Evolutionary conservation across 2,113 vertebrate species (phyloP).

Genomic region (Atherinomorus stipes): DNA sequence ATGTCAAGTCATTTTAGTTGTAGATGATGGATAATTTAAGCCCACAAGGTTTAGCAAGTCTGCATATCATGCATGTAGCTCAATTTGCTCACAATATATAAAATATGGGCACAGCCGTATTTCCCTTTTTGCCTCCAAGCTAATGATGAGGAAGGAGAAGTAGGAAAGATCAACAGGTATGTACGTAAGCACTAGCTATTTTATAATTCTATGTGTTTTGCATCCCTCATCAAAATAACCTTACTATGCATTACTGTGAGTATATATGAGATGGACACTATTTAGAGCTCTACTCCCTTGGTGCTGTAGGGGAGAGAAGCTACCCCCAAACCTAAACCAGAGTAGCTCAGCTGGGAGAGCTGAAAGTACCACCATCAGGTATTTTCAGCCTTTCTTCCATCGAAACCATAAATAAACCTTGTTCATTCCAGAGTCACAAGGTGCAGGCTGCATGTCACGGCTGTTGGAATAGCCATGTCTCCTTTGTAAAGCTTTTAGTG

Average conservation of each 20-base stretch:
- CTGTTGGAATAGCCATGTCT: slow-evolving; percentile 68
- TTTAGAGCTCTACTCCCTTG: slow-evolving; percentile 59
- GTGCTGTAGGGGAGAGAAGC: not conserved
- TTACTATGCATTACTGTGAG: slow-evolving; percentile 49
- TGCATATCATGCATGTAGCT: slow-evolving; percentile 55
- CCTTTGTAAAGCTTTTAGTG: slow-evolving; percentile 80
- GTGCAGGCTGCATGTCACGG: slow-evolving; percentile 67
- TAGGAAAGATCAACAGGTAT: slow-evolving; percentile 19
- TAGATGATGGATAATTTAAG: slow-evolving; percentile 39
- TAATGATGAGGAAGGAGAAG: slow-evolving; percentile 55
- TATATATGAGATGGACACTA: slow-evolving; percentile 63
- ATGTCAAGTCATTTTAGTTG: slow-evolving; percentile 22
- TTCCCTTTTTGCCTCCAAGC: slow-evolving; percentile 27
- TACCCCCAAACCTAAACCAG: slow-evolving; percentile 30
- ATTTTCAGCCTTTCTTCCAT: slow-evolving; percentile 67
- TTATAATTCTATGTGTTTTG: slow-evolving; percentile 82
- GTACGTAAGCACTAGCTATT: slow-evolving; percentile 68
- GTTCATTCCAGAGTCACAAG: slow-evolving; percentile 67
- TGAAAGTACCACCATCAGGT: slow-evolving; percentile 67
- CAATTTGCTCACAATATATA: slow-evolving; percentile 29
- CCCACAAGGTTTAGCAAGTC: slow-evolving; percentile 8
- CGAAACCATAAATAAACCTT: slow-evolving; percentile 71
- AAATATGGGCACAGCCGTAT: slow-evolving; percentile 27
- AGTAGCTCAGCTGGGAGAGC: slow-evolving; percentile 59
- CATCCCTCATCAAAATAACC: slow-evolving; percentile 67